Evolutionary conservation across 2,888 invertebrate genomes (phyloP), one percentile per base, ranked within the genome.

Genomic region (Dorcus parallelipipedus): DNA sequence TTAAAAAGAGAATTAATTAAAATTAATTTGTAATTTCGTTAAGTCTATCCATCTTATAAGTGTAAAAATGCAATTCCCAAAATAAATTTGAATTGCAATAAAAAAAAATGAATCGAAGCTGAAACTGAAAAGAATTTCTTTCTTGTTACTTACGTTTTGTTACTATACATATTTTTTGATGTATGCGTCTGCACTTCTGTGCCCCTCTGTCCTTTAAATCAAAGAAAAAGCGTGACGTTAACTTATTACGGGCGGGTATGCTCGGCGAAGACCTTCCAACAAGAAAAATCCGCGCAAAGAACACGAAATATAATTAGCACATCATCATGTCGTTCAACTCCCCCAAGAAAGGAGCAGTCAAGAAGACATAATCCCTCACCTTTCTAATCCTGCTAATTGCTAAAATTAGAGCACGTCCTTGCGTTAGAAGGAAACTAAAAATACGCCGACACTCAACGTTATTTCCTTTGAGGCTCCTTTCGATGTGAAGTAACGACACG

Each of bases 291-390:
- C 20, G 20, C 3, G 20, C 20, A 20, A 20, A 20, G 20, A 20
- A 20, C 20, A 10, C 9, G n/a, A 45, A 45, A 45, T 45, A 45
- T 45, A 45, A 45, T 45, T 45, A 45, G 45, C 45, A 45, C 45
- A 20, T 45, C 45, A 45, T 45, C 45, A 45, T 10, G 45, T 45
- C 45, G 45, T 45, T 45, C 45, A 45, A 45, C 45, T 45, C 41
- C 41, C 3, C 20, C 45, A n/a, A 45, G 45, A 45, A 45, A 45
- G 45, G 14, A 45, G 14, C 45, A 23, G 45, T 20, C 23, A 45
- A 9, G 7, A 41, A 45, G 45, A 45, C 45, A 10, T 45, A 45
- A 45, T 45, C 20, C 45, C 7, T 45, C 45, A 45, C 45, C 45
- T 45, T 45, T 45, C 45, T 45, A 6, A 20, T 7, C 17, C 9